A percentile compares a stretch with the other conserved stretches of the same genome.
These are phyloP conservation scores for Pseudorhiza aurosa DNA, from an alignment of 30 jellyfish, hydroid and myxozoan species.

Conservation along the genomic window DNA sequence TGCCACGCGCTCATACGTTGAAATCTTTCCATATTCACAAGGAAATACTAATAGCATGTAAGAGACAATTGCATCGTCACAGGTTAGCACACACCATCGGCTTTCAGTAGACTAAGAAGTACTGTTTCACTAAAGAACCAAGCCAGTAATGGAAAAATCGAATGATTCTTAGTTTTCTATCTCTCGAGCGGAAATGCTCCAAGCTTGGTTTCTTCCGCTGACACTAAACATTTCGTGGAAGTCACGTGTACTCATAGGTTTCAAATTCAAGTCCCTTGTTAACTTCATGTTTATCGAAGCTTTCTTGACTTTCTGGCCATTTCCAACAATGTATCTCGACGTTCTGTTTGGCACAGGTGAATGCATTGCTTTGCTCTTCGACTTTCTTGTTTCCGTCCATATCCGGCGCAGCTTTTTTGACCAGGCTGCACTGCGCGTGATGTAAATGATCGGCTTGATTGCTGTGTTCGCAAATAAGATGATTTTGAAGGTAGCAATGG, in stretches of 20 bases:
- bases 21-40: too few species aligned
- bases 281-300: not conserved
- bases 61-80: too few species aligned
- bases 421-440: conserved; percentile 60
- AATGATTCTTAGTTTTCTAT: too few species aligned
- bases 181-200: too few species aligned
- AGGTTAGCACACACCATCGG: too few species aligned
- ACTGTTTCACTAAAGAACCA: too few species aligned
- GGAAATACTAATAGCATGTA: too few species aligned
- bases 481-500: conserved; percentile 28
- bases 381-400: conserved; percentile 1
- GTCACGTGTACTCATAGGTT: conserved; percentile 21
- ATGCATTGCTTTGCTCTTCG: not conserved
- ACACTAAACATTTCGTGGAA: conserved; percentile 34
- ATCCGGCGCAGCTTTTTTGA: conserved; percentile 34
- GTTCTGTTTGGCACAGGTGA: conserved; percentile 42
- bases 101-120: too few species aligned
- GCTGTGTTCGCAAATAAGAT: conserved; percentile 41
- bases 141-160: too few species aligned
- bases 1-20: too few species aligned
- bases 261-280: not conserved
- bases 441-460: conserved; percentile 62
- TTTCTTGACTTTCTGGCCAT: not conserved
- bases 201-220: conserved; percentile 25
- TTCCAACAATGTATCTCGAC: conserved; percentile 33